Base-by-base conservation (phyloP, 1,140 invertebrate species). In the Leptopilina clavipes region DNA sequence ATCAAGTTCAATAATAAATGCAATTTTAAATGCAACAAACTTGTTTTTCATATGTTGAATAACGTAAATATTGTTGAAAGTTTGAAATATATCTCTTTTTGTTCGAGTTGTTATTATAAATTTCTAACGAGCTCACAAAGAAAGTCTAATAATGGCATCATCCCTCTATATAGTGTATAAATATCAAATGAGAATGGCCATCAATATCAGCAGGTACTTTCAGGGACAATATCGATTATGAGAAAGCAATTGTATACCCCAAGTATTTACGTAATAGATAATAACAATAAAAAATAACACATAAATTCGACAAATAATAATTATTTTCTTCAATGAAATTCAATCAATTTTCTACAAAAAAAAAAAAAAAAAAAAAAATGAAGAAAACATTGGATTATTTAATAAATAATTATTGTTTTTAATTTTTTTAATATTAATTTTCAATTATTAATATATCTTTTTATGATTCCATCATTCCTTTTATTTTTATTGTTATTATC, bases 171-270 rank as follows among this genome's bases (percentile, higher is more conserved):
- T 52, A 17, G 48, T 52, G 48, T 52, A 52, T 52, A 52, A n/a
- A 52, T 52, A 17, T 52, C n/a, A 52, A 52, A 52, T 52, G 48
- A 52, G 48, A 52, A 52, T 52, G 17, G 48, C 48, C 17, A 52
- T 52, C 48, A 52, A 52, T 52, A 52, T 52, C 48, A 52, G 48
- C 6, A n/a, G 14, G 48, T 52, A 52, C n/a, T 52, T 52, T 52
- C 48, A 52, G 48, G 48, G 48, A 52, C 48, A 52, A 52, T 52
- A 52, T 52, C 48, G 48, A 52, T 52, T 17, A 17, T 8, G 7
- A 17, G 48, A 52, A 52, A 52, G 48, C 48, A 52, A 52, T 52
- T 52, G 5, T 73, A 56, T 17, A 37, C 59, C 59, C 37, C 37
- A 40, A 40, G 37, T 40, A 40, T 31, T 22, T 37, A 31, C 31